Evolutionary conservation across 2,888 invertebrate species (phyloP).

Genomic region (Antitype chi): DNA sequence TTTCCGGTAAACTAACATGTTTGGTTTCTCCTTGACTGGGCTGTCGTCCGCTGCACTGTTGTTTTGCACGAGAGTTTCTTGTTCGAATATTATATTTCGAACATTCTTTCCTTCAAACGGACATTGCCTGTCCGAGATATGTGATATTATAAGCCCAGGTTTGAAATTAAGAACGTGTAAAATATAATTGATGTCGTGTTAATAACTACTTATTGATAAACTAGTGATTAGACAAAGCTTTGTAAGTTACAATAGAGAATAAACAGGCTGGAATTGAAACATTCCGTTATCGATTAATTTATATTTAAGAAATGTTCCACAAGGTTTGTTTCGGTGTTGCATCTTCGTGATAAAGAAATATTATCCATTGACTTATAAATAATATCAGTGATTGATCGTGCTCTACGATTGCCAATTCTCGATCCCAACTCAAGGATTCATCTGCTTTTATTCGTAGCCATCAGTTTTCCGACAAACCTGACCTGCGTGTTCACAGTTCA

Average conservation of each 20-base stretch:
- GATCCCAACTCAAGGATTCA: constrained; percentile 24
- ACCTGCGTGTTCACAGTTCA: background rate
- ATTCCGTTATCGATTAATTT: constrained; percentile 74
- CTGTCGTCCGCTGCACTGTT: constrained; percentile 58
- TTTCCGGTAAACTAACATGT: constrained; percentile 60
- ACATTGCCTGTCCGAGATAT: constrained; percentile 81
- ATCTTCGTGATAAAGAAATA: constrained; percentile 54
- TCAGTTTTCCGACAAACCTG: background rate
- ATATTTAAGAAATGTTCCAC: constrained; percentile 66
- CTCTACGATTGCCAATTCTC: constrained; percentile 31
- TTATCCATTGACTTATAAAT: constrained; percentile 38
- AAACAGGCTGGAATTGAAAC: constrained; percentile 71
- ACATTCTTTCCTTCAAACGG: constrained; percentile 72
- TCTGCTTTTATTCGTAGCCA: background rate
- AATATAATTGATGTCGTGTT: constrained; percentile 87
- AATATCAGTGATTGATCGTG: constrained; percentile 21
- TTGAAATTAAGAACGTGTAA: constrained; percentile 81
- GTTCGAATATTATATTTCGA: constrained; percentile 63
- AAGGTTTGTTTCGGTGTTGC: constrained; percentile 68
- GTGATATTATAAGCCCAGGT: constrained; percentile 89
- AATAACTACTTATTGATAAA: constrained; percentile 77
- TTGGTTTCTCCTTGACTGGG: constrained; percentile 52
- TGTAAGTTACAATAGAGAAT: constrained; percentile 78
- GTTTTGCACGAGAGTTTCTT: constrained; percentile 60
- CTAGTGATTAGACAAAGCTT: constrained; percentile 78